phyloP scores from a whole-genome alignment of 2,888 invertebrate genomes.

The Meliscaeva auricollis region DNA sequence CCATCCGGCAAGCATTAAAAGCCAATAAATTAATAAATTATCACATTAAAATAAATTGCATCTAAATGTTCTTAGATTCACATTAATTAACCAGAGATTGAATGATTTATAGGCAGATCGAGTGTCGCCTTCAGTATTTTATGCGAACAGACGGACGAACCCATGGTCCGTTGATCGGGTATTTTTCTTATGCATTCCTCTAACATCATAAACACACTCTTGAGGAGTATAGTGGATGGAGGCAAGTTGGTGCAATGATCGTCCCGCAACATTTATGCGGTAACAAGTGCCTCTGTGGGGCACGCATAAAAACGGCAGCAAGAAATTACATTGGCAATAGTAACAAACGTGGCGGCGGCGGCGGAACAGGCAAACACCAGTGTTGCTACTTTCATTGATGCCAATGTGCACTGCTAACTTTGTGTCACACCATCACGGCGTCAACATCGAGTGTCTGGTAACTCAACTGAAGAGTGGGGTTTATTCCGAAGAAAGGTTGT shows the following conservation, averaged over 20 bases:
- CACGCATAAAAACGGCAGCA: conserved; percentile 47
- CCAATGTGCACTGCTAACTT: too few relatives aligned
- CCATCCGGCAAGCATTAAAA: conserved; percentile 80
- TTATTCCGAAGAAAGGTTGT: too few relatives aligned
- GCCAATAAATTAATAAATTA: conserved; percentile 84
- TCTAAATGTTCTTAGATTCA: conserved; percentile 84
- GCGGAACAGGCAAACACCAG: neutral
- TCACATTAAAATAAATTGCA: conserved; percentile 84
- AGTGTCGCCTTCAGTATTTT: conserved; percentile 79
- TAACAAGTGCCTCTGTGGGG: conserved; percentile 71
- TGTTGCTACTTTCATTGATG: conserved; percentile 12
- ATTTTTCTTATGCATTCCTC: conserved; percentile 10
- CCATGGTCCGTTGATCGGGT: conserved; percentile 4
- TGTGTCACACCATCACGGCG: too few relatives aligned
- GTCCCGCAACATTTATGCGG: conserved; percentile 37
- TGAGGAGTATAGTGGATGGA: too few relatives aligned
- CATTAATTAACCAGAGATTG: conserved; percentile 84
- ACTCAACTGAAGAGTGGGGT: too few relatives aligned
- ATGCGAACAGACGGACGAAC: conserved; percentile 9
- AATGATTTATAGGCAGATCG: conserved; percentile 84
- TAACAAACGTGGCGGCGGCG: neutral
- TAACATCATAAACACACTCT: neutral
- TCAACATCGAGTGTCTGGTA: too few relatives aligned
- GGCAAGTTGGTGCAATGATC: conserved; percentile 16
- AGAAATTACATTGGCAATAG: conserved; percentile 13